Conservation (phyloP, 2,113 vertebrate species). For the Labeo rohita region DNA sequence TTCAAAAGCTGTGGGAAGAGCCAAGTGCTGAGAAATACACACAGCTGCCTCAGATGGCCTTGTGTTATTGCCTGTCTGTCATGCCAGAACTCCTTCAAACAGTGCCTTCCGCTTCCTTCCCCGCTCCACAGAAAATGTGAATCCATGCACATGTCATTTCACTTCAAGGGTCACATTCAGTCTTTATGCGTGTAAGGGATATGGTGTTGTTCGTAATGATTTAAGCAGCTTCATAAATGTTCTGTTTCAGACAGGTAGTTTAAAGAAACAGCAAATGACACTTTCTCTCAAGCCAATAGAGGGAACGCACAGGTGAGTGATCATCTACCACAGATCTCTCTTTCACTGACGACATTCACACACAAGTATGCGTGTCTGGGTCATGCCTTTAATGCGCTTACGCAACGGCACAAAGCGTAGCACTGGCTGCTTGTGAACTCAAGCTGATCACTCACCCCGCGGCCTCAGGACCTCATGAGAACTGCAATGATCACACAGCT, state of each 20-base stretch:
- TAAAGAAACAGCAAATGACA: neutral
- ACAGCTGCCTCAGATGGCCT: neutral
- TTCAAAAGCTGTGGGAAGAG: neutral
- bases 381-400: neutral
- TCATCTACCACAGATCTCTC: neutral
- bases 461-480: neutral
- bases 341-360: neutral
- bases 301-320: neutral
- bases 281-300: constrained; percentile 5
- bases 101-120: neutral
- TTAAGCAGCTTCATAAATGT: neutral
- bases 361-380: neutral
- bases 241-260: constrained; percentile 2
- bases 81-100: neutral
- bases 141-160: neutral
- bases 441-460: neutral
- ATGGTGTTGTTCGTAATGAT: neutral
- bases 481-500: neutral
- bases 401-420: neutral
- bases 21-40: neutral
- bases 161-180: neutral
- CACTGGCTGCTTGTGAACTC: neutral
- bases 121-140: neutral
- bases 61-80: constrained; percentile 12
- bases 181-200: neutral